Conservation (phyloP, 2,888 invertebrate species). For the Diarsia dahlii region DNA sequence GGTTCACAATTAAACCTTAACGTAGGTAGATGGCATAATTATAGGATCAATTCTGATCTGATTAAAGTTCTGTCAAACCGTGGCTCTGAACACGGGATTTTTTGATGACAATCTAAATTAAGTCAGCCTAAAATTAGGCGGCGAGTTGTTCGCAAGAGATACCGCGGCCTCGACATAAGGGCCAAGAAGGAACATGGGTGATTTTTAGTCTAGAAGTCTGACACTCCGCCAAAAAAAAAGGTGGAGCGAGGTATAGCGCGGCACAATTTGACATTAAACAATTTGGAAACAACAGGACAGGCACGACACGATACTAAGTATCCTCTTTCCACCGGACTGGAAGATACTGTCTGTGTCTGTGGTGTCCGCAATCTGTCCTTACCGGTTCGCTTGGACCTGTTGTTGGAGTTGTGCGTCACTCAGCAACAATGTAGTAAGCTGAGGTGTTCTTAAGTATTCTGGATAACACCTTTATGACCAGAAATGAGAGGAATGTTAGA, state of each 20-base stretch:
- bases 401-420: slow-evolving; percentile 26
- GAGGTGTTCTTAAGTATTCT: slow-evolving; percentile 30
- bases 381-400: not conserved
- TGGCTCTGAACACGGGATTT: not conserved
- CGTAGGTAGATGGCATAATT: not conserved
- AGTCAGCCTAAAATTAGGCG: no score
- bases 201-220: no score
- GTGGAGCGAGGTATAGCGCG: no score
- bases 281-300: not conserved
- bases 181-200: no score
- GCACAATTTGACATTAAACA: no score
- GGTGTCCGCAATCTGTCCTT: not conserved
- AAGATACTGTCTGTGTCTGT: not conserved
- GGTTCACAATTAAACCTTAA: not conserved
- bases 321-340: not conserved
- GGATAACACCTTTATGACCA: slow-evolving; percentile 39
- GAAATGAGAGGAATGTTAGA: slow-evolving; percentile 45
- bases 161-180: no score
- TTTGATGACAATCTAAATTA: not conserved
- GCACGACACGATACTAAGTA: not conserved
- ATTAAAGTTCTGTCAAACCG: not conserved
- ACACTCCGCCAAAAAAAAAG: no score
- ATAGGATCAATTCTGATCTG: not conserved
- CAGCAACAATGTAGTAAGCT: slow-evolving; percentile 35
- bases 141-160: no score